These are phyloP conservation scores for Dicrostonyx torquatus DNA, from an alignment of 2,797 vertebrate genomes.

Conservation along the genomic window DNA sequence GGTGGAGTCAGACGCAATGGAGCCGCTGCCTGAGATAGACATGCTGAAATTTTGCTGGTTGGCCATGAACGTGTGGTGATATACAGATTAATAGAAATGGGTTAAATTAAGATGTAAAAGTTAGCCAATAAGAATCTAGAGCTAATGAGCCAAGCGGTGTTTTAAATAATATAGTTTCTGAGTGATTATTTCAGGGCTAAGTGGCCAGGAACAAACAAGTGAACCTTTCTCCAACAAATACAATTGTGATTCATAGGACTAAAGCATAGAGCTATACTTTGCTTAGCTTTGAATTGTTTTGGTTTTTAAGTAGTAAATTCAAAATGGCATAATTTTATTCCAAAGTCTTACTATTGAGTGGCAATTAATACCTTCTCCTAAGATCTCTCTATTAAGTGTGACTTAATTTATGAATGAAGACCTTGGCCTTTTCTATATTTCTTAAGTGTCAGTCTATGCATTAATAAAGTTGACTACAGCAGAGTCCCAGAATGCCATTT, in stretches of 20 bases:
- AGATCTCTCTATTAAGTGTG: neutral
- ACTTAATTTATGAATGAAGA: neutral
- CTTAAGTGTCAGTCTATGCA: neutral
- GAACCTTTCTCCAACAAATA: neutral
- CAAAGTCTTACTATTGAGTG: neutral
- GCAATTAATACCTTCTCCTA: neutral
- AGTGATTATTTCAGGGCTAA: no score
- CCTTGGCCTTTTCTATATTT: neutral
- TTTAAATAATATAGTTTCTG: no score
- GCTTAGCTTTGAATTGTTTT: slow-evolving; percentile 25
- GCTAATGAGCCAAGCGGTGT: no score
- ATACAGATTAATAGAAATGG: no score
- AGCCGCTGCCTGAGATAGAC: no score
- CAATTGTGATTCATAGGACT: neutral
- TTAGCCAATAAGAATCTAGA: no score
- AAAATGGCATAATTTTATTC: neutral
- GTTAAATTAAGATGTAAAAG: no score
- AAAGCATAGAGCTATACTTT: neutral
- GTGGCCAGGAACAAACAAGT: no score
- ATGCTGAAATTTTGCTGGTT: no score
- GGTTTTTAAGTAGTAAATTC: neutral
- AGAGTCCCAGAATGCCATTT: neutral
- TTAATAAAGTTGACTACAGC: neutral
- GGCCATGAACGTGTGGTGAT: no score
- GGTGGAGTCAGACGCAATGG: no score